Percentiles rank a stretch among this genome's conserved stretches.
Conservation (phyloP, 2,113 vertebrate species). For the Tautogolabrus adspersus region DNA sequence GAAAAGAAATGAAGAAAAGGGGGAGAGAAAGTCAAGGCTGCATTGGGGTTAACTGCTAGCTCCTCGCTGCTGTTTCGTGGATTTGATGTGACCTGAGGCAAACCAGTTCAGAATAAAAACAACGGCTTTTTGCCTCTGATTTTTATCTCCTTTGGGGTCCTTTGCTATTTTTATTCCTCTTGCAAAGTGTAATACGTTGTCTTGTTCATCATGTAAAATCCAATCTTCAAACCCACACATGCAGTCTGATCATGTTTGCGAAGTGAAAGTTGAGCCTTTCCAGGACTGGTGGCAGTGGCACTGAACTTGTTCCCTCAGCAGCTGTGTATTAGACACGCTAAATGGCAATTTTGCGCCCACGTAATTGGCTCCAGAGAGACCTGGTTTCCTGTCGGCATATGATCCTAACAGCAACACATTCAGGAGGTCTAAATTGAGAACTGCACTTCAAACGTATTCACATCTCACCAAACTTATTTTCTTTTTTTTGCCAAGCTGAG, state of each 20-base stretch:
- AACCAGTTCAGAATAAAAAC: conserved; percentile 9
- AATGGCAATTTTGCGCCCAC: conserved; percentile 70
- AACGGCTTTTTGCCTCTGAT: not conserved
- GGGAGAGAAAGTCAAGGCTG: conserved; percentile 35
- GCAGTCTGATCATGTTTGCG: conserved; percentile 9
- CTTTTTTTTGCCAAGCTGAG: conserved; percentile 1
- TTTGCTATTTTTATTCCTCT: not conserved
- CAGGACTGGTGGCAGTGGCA: conserved; percentile 34
- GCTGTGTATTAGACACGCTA: conserved; percentile 75
- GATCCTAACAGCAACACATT: conserved; percentile 31
- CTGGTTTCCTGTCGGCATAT: conserved; percentile 57
- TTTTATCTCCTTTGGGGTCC: conserved; percentile 8
- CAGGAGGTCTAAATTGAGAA: conserved; percentile 38
- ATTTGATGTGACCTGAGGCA: conserved; percentile 26
- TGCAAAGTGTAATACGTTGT: not conserved
- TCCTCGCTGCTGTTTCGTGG: conserved; percentile 21
- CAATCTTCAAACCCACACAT: not conserved
- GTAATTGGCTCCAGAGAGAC: conserved; percentile 76
- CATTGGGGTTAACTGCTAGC: conserved; percentile 12
- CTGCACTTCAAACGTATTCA: conserved; percentile 24
- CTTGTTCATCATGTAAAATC: not conserved
- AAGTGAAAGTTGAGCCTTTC: conserved; percentile 35
- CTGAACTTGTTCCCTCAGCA: conserved; percentile 61
- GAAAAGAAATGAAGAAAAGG: conserved; percentile 28
- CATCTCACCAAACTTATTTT: conserved; percentile 36